Conservation (phyloP, 2,113 vertebrate genomes). For the Pungitius pungitius region DNA sequence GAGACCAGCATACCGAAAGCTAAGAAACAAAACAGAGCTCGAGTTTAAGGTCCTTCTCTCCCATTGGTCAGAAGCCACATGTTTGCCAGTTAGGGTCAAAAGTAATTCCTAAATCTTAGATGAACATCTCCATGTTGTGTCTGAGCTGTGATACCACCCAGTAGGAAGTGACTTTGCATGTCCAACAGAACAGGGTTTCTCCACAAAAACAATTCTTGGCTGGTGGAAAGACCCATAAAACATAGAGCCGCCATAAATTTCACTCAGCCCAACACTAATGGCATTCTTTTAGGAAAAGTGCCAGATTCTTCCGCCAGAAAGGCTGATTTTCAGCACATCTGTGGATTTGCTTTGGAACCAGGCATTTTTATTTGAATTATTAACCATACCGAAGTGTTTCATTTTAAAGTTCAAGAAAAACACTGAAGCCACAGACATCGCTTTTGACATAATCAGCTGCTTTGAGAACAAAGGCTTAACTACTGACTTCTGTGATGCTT, state of each 20-base stretch:
- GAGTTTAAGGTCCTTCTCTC: not conserved
- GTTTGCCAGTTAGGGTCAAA: not conserved
- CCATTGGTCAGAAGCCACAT: not conserved
- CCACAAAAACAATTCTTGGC: conserved; percentile 13
- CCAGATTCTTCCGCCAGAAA: conserved; percentile 31
- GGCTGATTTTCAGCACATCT: conserved; percentile 47
- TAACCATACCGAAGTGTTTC: conserved; percentile 50
- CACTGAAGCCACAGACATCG: conserved; percentile 8
- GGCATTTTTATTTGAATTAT: conserved; percentile 46
- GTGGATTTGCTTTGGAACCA: conserved; percentile 27
- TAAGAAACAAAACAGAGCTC: too few species aligned
- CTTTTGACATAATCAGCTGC: conserved; percentile 42
- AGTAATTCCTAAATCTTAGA: not conserved
- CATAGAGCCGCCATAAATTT: conserved; percentile 30
- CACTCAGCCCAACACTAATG: conserved; percentile 42
- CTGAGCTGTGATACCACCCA: not conserved
- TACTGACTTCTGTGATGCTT: conserved; percentile 8
- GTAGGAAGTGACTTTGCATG: conserved; percentile 16
- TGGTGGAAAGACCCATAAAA: conserved; percentile 47
- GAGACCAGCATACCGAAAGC: too few species aligned
- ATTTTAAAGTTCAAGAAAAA: conserved; percentile 47
- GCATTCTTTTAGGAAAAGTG: conserved; percentile 27
- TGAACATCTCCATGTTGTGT: not conserved
- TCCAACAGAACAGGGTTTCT: conserved; percentile 1
- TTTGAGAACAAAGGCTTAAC: conserved; percentile 25